A percentile compares a stretch with the other conserved stretches of the same genome.
These are phyloP conservation scores for Myotis daubentonii DNA, from an alignment of 2,797 vertebrate species.

Conservation along the genomic window DNA sequence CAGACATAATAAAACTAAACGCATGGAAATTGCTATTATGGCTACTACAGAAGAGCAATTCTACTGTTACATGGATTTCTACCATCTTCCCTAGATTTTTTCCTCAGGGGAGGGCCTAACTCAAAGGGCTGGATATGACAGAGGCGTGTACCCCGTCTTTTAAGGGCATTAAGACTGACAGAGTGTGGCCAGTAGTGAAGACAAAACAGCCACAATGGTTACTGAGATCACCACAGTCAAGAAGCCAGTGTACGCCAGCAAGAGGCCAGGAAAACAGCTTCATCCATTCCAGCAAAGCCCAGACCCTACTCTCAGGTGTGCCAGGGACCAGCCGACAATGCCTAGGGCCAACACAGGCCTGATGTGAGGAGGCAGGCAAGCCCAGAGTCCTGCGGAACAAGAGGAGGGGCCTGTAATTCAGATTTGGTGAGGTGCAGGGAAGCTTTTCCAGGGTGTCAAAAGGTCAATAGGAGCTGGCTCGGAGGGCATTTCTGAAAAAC, in stretches of 20 bases:
- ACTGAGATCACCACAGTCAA: constrained; percentile 4
- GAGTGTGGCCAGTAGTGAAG: not conserved
- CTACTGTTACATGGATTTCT: constrained; percentile 6
- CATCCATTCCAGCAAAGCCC: not conserved
- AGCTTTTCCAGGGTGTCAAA: not conserved
- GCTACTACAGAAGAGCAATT: constrained; percentile 30
- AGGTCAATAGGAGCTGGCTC: not conserved
- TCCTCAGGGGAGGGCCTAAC: not conserved
- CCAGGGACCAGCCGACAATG: not conserved
- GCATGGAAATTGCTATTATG: not conserved
- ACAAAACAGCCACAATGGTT: not conserved
- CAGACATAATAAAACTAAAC: not conserved
- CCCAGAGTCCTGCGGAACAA: not conserved
- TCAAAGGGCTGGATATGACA: not conserved
- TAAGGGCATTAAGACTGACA: not conserved
- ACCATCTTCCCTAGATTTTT: not conserved
- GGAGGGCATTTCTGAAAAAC: not conserved
- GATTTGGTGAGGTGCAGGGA: not conserved
- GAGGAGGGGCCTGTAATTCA: not conserved
- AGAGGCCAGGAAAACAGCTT: not conserved
- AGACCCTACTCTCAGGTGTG: not conserved
- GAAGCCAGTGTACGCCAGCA: not conserved
- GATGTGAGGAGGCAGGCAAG: not conserved
- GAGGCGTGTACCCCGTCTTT: not conserved
- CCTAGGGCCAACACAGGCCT: not conserved